Conservation (phyloP, 2,888 invertebrate genomes). For the Thysanoteuthis rhombus region DNA sequence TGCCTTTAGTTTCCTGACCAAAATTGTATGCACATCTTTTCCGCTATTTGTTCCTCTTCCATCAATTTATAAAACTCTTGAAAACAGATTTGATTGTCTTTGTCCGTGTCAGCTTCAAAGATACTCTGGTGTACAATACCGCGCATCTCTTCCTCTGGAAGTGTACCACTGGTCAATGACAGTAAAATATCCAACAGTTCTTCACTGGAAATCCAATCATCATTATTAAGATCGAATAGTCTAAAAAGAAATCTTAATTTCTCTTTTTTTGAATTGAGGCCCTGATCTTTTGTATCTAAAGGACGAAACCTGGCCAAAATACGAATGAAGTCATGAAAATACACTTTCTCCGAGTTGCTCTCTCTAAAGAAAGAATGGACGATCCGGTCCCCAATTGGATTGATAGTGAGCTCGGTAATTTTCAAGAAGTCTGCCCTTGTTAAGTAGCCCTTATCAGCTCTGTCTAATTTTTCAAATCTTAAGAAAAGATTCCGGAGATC, state of each 20-base stretch:
- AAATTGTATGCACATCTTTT: neutral
- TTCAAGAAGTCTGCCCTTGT: neutral
- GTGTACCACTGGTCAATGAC: neutral
- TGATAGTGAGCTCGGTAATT: neutral
- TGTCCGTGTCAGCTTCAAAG: neutral
- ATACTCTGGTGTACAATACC: neutral
- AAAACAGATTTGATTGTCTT: neutral
- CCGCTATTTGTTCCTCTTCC: neutral
- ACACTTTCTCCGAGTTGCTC: neutral
- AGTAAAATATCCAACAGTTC: neutral
- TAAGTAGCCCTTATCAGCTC: neutral
- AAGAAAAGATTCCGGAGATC: neutral
- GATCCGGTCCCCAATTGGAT: constrained; percentile 16
- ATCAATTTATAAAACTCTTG: neutral
- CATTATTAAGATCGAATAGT: neutral
- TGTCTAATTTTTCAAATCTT: neutral
- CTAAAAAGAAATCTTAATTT: neutral
- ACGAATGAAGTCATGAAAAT: neutral
- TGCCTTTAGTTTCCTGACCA: too few relatives aligned
- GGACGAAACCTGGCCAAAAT: neutral
- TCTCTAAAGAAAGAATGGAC: constrained; percentile 12
- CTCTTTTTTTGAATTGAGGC: neutral
- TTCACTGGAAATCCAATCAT: neutral
- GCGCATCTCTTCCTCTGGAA: neutral
- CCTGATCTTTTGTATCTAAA: neutral